Percentiles rank a stretch among this genome's conserved stretches.
phyloP scores from a whole-genome alignment of 2,888 invertebrate genomes.

The Mimachlamys varia region DNA sequence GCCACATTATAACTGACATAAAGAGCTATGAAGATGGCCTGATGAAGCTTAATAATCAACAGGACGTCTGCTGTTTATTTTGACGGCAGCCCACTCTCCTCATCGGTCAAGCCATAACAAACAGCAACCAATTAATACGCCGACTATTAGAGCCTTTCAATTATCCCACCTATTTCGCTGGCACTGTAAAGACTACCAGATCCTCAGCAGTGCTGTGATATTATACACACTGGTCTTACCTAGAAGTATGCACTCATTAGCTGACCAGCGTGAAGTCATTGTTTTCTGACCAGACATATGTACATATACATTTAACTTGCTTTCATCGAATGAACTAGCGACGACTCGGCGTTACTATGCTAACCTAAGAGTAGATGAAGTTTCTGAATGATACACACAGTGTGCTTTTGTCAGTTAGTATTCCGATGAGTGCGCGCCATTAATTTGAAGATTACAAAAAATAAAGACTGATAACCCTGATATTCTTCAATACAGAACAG shows the following conservation, averaged over 20 bases:
- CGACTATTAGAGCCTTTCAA: not conserved
- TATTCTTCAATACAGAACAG: not conserved
- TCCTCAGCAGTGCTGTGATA: not conserved
- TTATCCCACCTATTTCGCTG: not conserved
- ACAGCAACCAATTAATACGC: not conserved
- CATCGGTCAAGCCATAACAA: not conserved
- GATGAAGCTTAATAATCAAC: not conserved
- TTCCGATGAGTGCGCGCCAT: not conserved
- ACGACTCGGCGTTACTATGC: too few relatives aligned
- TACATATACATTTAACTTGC: too few relatives aligned
- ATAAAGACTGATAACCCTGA: not conserved
- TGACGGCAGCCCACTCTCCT: constrained; percentile 28
- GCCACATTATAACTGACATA: not conserved
- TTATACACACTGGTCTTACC: not conserved
- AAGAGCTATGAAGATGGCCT: not conserved
- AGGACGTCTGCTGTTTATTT: constrained; percentile 7
- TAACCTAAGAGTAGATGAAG: not conserved
- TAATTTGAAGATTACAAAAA: not conserved
- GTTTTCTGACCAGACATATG: too few relatives aligned
- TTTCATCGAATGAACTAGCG: too few relatives aligned
- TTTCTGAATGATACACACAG: not conserved
- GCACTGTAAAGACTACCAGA: not conserved
- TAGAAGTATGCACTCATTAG: not conserved
- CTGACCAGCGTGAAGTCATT: not conserved
- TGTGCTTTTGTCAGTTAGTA: not conserved